Conservation (phyloP, 2,113 vertebrate species). For the Brachionichthys hirsutus region DNA sequence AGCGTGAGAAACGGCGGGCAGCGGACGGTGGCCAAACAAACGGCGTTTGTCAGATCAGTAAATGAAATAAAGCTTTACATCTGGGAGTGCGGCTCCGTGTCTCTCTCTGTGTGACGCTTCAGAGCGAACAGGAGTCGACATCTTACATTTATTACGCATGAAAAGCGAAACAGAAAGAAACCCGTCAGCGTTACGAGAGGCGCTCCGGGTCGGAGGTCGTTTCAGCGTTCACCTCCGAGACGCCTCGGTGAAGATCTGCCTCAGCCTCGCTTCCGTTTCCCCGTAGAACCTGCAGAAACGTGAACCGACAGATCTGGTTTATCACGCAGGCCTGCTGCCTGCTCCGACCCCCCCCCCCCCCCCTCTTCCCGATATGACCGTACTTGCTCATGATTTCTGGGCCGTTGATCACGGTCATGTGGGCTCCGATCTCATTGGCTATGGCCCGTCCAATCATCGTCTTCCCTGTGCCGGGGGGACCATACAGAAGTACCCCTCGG, state of each 20-base stretch:
- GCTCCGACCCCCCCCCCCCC: not conserved
- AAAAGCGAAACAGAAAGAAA: too few relatives aligned
- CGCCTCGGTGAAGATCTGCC: slow-evolving; percentile 91
- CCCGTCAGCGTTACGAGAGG: too few relatives aligned
- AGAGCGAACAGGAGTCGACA: too few relatives aligned
- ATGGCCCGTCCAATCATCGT: slow-evolving; percentile 95
- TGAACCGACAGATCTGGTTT: not conserved
- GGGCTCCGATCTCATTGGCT: slow-evolving; percentile 88
- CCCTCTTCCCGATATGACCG: slow-evolving; percentile 30
- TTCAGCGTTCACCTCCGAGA: slow-evolving; percentile 79
- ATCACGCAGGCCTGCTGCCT: too few relatives aligned
- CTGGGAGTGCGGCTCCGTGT: too few relatives aligned
- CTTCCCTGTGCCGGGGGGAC: slow-evolving; percentile 95
- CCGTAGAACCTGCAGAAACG: slow-evolving; percentile 87
- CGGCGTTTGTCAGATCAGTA: too few relatives aligned
- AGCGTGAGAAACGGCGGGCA: not conserved
- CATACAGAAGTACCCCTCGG: slow-evolving; percentile 89
- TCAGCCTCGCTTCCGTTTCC: slow-evolving; percentile 89
- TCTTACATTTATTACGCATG: too few relatives aligned
- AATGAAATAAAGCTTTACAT: too few relatives aligned
- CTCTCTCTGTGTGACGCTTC: too few relatives aligned
- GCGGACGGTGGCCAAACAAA: too few relatives aligned
- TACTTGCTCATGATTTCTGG: slow-evolving; percentile 99
- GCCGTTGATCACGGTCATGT: slow-evolving; percentile 91
- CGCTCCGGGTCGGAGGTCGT: too few relatives aligned